Evolutionary conservation across 2,113 vertebrate species (phyloP), one percentile per base, ranked within the genome.

Genomic region (Abramis brama): DNA sequence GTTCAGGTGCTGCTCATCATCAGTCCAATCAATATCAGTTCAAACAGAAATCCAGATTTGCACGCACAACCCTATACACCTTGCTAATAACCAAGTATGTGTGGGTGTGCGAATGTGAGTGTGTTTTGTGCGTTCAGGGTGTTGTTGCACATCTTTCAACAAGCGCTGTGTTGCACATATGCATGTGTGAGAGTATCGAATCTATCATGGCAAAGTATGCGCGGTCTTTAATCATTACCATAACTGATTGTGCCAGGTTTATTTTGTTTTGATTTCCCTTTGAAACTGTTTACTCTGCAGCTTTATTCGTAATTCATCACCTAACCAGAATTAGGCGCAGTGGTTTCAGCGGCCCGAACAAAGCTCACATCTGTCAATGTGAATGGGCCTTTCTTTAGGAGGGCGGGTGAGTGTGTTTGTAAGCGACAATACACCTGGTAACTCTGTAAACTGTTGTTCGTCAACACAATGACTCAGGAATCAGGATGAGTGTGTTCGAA

Each of bases 361-460:
- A 71, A 75, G 27, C 43, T 17, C 33, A 21, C 68, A 78, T 13
- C 43, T 66, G 27, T 30, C 21, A 39, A 17, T 30, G 43, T 87
- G 81, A 89, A 86, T 62, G 50, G 77, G 71, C 50, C 66, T 79
- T 76, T 77, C 45, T 77, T 8, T 47, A 62, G 68, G 78, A 85
- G 83, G 80, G 88, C 75, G 89, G 47, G 27, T 50, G 84, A 80
- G 85, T 85, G 82, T 64, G 66, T 85, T 88, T n/a, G 85, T 89
- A 64, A 86, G 33, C 82, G 83, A 86, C 68, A 47, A 43, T 52
- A 84, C 90, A 88, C 77, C 83, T 79, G 55, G 83, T 82, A 87
- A 66, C 86, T 93, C 86, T 93, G 82, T 92, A 93, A 93, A 92
- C 92, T 88, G 82, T 89, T 90, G 70, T 85, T 85, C 86, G 85